These are phyloP conservation scores for Sylvicapra grimmia DNA, from an alignment of 2,113 vertebrate species.

Conservation along the genomic window DNA sequence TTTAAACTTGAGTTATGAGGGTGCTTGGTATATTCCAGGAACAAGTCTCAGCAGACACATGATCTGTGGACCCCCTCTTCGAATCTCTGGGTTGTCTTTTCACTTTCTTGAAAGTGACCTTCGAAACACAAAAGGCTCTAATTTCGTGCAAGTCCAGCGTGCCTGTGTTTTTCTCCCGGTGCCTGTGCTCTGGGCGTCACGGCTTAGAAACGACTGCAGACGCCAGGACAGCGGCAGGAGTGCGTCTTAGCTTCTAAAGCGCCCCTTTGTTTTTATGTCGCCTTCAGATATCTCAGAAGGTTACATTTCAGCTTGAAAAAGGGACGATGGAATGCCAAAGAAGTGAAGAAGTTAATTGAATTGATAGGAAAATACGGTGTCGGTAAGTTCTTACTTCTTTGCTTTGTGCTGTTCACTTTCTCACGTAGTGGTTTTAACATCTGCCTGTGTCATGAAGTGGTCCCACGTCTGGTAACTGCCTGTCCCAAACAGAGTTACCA, in stretches of 20 bases:
- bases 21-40: rapidly evolving
- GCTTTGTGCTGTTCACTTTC: rapidly evolving
- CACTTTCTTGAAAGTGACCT: rapidly evolving
- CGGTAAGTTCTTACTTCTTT: conserved; percentile 75
- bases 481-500: rapidly evolving
- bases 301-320: conserved; percentile 83
- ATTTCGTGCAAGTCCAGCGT: rapidly evolving
- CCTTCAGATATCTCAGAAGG: conserved; percentile 85
- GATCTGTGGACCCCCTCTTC: rapidly evolving
- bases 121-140: rapidly evolving
- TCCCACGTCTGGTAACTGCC: rapidly evolving
- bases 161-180: rapidly evolving
- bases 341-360: conserved; percentile 79
- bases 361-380: conserved; percentile 87
- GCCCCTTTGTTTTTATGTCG: not conserved
- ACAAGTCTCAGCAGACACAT: rapidly evolving
- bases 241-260: rapidly evolving
- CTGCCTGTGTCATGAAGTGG: rapidly evolving
- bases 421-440: rapidly evolving
- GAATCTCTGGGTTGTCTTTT: rapidly evolving
- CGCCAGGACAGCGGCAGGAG: rapidly evolving
- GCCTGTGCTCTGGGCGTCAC: not conserved
- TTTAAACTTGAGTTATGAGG: not conserved
- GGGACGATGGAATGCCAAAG: conserved; percentile 85
- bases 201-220: rapidly evolving